phyloP scores from a whole-genome alignment of 2,113 vertebrate species.

The Thymallus thymallus region DNA sequence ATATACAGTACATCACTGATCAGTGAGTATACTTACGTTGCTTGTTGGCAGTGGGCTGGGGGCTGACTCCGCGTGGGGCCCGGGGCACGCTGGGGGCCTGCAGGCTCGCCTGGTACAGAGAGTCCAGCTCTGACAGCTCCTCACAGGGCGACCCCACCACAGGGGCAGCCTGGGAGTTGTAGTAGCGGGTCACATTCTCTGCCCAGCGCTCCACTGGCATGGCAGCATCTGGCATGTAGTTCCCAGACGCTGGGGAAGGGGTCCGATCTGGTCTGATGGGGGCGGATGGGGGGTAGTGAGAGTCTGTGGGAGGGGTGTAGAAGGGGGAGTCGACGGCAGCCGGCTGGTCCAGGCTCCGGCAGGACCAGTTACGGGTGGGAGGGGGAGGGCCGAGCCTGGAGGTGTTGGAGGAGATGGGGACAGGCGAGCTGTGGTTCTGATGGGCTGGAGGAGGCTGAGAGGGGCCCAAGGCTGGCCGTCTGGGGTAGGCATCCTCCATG shows the following conservation, averaged over 20 bases:
- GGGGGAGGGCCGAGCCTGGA: slow-evolving; percentile 34
- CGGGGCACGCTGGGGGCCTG: slow-evolving; percentile 77
- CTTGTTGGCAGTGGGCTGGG: slow-evolving; percentile 46
- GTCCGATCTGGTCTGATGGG: slow-evolving; percentile 61
- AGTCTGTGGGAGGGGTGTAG: slow-evolving; percentile 69
- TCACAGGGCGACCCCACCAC: slow-evolving; percentile 57
- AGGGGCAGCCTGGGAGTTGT: slow-evolving; percentile 76
- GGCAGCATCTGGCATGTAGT: slow-evolving; percentile 52
- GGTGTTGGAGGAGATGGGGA: slow-evolving; percentile 20
- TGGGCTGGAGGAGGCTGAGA: slow-evolving; percentile 38
- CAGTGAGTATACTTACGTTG: slow-evolving; percentile 59
- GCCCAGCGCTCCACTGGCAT: slow-evolving; percentile 87
- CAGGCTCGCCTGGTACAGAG: slow-evolving; percentile 92
- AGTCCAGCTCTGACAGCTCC: slow-evolving; percentile 91
- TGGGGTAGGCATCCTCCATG: not conserved
- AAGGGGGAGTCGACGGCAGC: slow-evolving; percentile 71
- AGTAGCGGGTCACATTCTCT: slow-evolving; percentile 81
- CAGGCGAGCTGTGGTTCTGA: slow-evolving; percentile 61
- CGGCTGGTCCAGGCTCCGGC: slow-evolving; percentile 77
- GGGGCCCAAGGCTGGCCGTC: not conserved
- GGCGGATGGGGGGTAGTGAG: slow-evolving; percentile 60
- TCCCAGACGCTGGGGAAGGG: slow-evolving; percentile 22
- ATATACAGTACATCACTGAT: too few species aligned
- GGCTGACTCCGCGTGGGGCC: slow-evolving; percentile 43
- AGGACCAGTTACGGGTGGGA: slow-evolving; percentile 72